phyloP scores from a whole-genome alignment of 2,888 invertebrate genomes.

The Linnaemya tessellans region DNA sequence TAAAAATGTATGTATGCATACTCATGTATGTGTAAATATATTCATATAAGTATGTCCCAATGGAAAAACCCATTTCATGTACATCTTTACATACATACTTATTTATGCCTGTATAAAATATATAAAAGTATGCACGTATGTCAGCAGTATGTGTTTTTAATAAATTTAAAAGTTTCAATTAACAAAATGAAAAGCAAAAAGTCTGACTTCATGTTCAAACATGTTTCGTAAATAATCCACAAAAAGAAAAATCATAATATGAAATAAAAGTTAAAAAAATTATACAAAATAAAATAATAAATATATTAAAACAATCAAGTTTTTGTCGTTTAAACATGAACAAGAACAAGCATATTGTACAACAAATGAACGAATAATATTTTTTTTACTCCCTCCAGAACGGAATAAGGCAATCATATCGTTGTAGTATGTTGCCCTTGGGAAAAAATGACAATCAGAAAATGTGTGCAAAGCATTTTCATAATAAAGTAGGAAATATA shows the following conservation, averaged over 20 bases:
- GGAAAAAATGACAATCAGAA: constrained; percentile 31
- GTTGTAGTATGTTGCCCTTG: constrained; percentile 48
- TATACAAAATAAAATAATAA: constrained; percentile 17
- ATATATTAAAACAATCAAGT: constrained; percentile 51
- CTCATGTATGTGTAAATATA: too few relatives aligned
- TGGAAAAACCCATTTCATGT: not conserved
- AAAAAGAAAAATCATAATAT: not conserved
- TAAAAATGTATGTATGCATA: too few relatives aligned
- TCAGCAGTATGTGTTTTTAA: constrained; percentile 11
- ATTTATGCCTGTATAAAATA: not conserved
- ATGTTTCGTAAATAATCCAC: constrained; percentile 34
- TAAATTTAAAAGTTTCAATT: constrained; percentile 46
- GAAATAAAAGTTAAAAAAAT: constrained; percentile 14
- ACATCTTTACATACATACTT: not conserved
- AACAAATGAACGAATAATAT: constrained; percentile 15
- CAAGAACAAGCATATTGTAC: constrained; percentile 28
- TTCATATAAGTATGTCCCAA: too few relatives aligned
- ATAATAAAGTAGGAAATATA: constrained; percentile 6
- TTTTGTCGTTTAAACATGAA: constrained; percentile 18
- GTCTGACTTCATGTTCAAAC: constrained; percentile 33
- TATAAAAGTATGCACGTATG: not conserved
- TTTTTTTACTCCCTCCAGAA: not conserved
- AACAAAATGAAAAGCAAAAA: constrained; percentile 40
- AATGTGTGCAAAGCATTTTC: constrained; percentile 22
- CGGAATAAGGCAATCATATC: constrained; percentile 47